Conservation (phyloP, 2,888 invertebrate species). For the Diadegma fenestrale region DNA sequence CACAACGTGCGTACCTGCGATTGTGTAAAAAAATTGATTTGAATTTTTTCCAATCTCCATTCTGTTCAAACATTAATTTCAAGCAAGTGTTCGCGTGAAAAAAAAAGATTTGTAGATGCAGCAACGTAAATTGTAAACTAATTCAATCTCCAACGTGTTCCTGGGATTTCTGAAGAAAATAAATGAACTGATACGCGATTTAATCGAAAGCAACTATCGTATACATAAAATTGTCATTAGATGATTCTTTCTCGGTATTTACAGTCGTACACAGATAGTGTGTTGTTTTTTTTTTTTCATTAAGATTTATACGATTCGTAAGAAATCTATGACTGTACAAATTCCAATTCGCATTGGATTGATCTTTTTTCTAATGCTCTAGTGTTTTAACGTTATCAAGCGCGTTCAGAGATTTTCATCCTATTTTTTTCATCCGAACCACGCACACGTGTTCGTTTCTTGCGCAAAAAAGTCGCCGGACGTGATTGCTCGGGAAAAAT, state of each 20-base stretch:
- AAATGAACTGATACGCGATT: neutral
- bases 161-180: neutral
- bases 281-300: slow-evolving; percentile 10
- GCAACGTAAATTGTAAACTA: neutral
- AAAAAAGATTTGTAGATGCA: slow-evolving; percentile 3
- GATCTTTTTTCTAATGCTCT: slow-evolving; percentile 4
- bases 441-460: neutral
- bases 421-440: neutral
- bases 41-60: slow-evolving; percentile 4
- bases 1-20: slow-evolving; percentile 10
- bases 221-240: slow-evolving; percentile 7
- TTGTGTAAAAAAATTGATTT: slow-evolving; percentile 23
- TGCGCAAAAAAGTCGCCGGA: neutral
- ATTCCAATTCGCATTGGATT: slow-evolving; percentile 26
- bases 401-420: slow-evolving; percentile 5
- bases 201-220: slow-evolving; percentile 21
- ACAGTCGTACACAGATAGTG: slow-evolving; percentile 20
- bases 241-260: slow-evolving; percentile 33
- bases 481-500: neutral
- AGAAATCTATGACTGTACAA: slow-evolving; percentile 64
- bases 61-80: neutral
- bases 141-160: neutral
- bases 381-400: slow-evolving; percentile 21
- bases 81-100: slow-evolving; percentile 5
- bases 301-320: slow-evolving; percentile 49